Evolutionary conservation across 2,888 invertebrate species (phyloP), one percentile per base, ranked within the genome.

Genomic region (Myopa tessellatipennis): DNA sequence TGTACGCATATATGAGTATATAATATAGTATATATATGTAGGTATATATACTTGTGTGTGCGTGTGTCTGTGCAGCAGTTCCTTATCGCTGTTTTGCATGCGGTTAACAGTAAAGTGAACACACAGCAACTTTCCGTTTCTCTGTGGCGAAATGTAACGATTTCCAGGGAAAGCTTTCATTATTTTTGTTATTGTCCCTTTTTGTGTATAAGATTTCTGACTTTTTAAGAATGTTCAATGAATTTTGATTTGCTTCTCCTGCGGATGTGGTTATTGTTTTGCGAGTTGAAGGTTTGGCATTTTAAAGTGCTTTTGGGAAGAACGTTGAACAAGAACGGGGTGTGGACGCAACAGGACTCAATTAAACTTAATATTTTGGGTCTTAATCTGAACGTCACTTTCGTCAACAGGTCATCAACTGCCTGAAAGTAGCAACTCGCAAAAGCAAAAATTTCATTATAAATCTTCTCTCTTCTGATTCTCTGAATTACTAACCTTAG

Each of bases 51-150:
- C 45, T 36, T 65, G 45, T 55, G 63, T 55, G 50, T 52, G 67
- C 67, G 67, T 74, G 80, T 81, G 79, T 71, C 78, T 50, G 70
- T 70, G 73, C 77, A 82, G 80, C 81, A 81, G 77, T 82, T 80
- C 82, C 85, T 85, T 85, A 85, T 85, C 85, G 81, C 71, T 79
- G 77, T 78, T 84, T 83, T 84, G 85, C 85, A 85, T 85, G 82
- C 85, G 82, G 76, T 74, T 74, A 40, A 68, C 58, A 16, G 50
- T 16, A 34, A 50, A 16, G 45, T 14, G 38, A 45, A 52, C 16
- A 61, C 38, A 60, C n/a, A 58, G 4, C 61, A 26, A 55, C 60
- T 60, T n/a, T 5, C 40, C 55, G 16, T 38, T 16, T 55, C 40
- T 38, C 10, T 36, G 38, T 8, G 58, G 34, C 36, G 60, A n/a